phyloP scores from a whole-genome alignment of 2,113 vertebrate genomes.

The Colaptes auratus region DNA sequence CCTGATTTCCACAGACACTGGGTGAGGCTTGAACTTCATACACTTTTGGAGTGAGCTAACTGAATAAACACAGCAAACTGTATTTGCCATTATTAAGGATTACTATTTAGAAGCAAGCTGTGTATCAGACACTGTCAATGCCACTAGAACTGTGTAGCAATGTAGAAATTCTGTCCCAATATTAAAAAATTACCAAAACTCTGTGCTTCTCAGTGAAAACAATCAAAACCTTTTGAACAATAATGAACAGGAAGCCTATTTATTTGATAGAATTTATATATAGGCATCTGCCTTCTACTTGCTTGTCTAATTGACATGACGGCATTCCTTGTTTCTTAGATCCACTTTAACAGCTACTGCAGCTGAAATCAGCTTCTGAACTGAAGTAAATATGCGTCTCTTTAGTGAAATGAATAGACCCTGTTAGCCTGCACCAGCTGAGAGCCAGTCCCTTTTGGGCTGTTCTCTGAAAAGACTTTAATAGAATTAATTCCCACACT shows the following conservation, averaged over 20 bases:
- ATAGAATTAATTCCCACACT: not conserved
- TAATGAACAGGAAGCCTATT: not conserved
- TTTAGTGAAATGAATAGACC: not conserved
- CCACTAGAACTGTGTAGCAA: not conserved
- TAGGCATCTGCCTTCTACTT: not conserved
- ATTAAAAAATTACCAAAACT: not conserved
- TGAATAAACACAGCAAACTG: not conserved
- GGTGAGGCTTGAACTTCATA: slow-evolving; percentile 31
- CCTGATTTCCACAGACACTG: not conserved
- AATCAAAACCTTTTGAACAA: not conserved
- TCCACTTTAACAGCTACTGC: not conserved
- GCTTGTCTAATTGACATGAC: not conserved
- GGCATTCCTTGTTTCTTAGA: not conserved
- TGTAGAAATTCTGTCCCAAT: not conserved
- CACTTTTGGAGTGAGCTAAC: not conserved
- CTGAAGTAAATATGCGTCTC: not conserved
- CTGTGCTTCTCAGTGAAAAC: not conserved
- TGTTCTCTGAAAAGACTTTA: slow-evolving; percentile 7
- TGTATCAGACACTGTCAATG: not conserved
- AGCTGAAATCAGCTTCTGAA: not conserved
- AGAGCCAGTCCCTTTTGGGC: not conserved
- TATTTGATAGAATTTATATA: not conserved
- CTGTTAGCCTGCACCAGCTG: not conserved
- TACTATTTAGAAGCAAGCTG: not conserved
- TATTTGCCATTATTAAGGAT: not conserved